Percentiles rank a stretch among this genome's conserved stretches.
phyloP scores from a whole-genome alignment of 2,888 invertebrate species.

The Aporophyla nigra region DNA sequence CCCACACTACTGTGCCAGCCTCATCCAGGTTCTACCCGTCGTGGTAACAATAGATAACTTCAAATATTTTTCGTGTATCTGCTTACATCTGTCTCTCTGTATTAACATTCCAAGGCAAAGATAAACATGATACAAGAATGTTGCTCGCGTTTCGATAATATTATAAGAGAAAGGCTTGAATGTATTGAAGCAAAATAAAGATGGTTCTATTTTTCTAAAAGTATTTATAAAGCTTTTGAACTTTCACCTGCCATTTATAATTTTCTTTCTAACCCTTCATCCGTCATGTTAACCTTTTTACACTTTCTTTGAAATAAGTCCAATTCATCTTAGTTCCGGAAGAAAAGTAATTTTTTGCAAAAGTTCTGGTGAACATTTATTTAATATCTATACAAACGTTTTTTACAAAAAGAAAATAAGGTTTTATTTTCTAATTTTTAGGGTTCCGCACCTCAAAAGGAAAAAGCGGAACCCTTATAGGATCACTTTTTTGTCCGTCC shows the following conservation, averaged over 20 bases:
- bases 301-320: conserved; percentile 16
- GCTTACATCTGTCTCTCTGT: neutral
- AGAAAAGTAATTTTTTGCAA: conserved; percentile 16
- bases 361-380: conserved; percentile 13
- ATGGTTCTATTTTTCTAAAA: neutral
- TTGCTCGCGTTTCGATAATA: neutral
- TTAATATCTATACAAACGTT: neutral
- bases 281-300: conserved; percentile 17
- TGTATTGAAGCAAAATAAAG: conserved; percentile 9
- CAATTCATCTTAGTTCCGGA: conserved; percentile 35
- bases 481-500: no score
- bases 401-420: no score
- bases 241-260: conserved; percentile 28
- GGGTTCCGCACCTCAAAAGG: no score
- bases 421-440: no score
- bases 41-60: neutral
- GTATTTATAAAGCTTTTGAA: conserved; percentile 10
- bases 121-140: neutral
- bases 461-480: no score
- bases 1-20: no score
- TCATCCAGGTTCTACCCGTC: no score
- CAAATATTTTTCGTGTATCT: neutral
- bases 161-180: neutral
- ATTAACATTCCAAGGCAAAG: neutral
- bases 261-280: conserved; percentile 27